Conservation (phyloP, 1,140 invertebrate species). For the Tribolium castaneum region DNA sequence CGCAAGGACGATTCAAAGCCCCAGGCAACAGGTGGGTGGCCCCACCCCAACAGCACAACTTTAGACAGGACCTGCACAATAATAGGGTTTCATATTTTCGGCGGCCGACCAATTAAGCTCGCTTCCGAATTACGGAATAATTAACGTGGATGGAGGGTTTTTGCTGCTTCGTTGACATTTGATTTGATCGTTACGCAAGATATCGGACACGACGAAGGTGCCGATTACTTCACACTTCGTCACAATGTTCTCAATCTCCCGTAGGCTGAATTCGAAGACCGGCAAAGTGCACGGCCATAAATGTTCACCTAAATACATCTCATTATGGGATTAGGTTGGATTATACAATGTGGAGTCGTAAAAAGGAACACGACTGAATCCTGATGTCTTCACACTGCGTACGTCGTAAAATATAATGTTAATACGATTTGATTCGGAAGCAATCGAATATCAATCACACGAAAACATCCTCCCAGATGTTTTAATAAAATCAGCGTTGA, state of each 20-base stretch:
- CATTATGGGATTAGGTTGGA: conserved; percentile 1
- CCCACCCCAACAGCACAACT: conserved; percentile 36
- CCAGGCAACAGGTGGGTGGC: conserved; percentile 43
- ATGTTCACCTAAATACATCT: conserved; percentile 20
- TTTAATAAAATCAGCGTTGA: not conserved
- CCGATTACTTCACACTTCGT: conserved; percentile 10
- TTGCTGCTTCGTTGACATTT: not conserved
- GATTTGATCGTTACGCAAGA: not conserved
- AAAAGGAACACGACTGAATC: not conserved
- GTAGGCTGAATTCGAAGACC: conserved; percentile 2
- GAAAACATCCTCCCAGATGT: not conserved
- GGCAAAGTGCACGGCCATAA: not conserved
- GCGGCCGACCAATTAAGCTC: conserved; percentile 31
- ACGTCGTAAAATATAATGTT: not conserved
- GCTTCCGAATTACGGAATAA: conserved; percentile 9
- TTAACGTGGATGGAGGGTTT: not conserved
- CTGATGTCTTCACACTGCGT: not conserved
- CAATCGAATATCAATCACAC: not conserved
- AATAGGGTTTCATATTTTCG: conserved; percentile 32
- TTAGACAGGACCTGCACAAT: conserved; percentile 35
- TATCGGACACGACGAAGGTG: conserved; percentile 6
- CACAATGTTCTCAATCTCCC: conserved; percentile 11
- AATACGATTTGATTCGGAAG: not conserved
- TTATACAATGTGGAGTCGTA: not conserved
- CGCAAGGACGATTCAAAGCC: conserved; percentile 36